Evolutionary conservation across 2,113 vertebrate genomes (phyloP).

Genomic region (Cochlearius cochlearius): DNA sequence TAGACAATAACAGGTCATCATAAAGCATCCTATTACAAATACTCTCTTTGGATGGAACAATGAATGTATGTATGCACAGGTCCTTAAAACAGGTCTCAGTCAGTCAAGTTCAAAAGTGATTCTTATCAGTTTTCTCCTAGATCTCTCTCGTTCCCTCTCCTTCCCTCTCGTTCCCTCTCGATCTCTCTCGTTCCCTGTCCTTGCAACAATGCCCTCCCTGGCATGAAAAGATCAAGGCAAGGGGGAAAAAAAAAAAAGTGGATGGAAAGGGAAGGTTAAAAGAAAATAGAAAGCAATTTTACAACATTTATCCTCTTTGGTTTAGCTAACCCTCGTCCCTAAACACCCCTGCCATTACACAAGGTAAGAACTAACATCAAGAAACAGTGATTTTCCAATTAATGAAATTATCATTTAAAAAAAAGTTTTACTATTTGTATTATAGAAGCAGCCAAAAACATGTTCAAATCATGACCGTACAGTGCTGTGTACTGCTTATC

Average conservation of each 20-base stretch:
- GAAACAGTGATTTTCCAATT: not conserved
- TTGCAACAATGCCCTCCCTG: not conserved
- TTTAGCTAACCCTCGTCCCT: not conserved
- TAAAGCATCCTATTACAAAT: not conserved
- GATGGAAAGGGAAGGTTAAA: not conserved
- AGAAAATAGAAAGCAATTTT: not conserved
- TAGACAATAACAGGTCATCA: not conserved
- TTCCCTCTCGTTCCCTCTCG: no score
- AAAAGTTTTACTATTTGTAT: not conserved
- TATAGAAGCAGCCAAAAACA: not conserved
- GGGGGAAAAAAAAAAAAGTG: not conserved
- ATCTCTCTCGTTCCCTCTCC: not conserved
- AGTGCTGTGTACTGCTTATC: not conserved
- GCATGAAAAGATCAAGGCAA: not conserved
- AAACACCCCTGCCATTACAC: not conserved
- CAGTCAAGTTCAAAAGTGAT: not conserved
- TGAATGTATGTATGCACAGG: not conserved
- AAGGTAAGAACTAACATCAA: not conserved
- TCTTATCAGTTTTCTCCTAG: not conserved
- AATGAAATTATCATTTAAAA: not conserved
- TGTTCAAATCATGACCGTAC: not conserved
- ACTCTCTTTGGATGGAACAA: not conserved
- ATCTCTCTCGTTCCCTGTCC: not conserved
- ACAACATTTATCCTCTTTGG: not conserved
- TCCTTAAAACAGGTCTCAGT: not conserved